These are phyloP conservation scores for Tetrapedia diversipes DNA, from an alignment of 2,888 invertebrate genomes.

Conservation along the genomic window DNA sequence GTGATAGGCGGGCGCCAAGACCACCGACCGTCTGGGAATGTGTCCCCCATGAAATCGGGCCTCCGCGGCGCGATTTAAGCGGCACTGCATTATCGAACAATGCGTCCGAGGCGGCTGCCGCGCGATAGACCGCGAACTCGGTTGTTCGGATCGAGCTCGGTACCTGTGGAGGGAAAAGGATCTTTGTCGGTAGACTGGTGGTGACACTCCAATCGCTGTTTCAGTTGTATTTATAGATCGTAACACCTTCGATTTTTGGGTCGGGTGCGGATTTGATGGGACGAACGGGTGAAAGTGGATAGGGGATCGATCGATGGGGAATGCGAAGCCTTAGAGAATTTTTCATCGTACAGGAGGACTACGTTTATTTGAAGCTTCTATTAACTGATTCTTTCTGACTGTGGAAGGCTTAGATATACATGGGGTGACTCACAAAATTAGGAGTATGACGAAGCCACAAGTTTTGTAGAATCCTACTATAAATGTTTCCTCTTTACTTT, in stretches of 20 bases:
- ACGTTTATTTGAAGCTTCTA: too few species aligned
- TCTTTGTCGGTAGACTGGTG: constrained; percentile 6
- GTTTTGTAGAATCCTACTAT: too few species aligned
- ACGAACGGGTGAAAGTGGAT: too few species aligned
- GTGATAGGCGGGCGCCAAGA: constrained; percentile 78
- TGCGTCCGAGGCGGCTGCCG: constrained; percentile 65
- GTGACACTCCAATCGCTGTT: neutral
- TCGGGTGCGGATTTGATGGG: neutral
- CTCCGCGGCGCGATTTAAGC: constrained; percentile 68
- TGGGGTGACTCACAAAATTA: too few species aligned
- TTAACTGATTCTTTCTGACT: too few species aligned
- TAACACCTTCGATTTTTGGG: constrained; percentile 9
- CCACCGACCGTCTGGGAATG: constrained; percentile 79
- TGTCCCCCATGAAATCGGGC: constrained; percentile 72
- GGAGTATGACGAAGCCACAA: too few species aligned
- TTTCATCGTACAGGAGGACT: too few species aligned
- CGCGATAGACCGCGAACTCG: constrained; percentile 57
- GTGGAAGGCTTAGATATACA: too few species aligned
- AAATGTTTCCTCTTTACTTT: too few species aligned
- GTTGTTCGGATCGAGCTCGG: constrained; percentile 14
- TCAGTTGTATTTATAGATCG: constrained; percentile 14
- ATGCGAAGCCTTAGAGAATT: too few species aligned
- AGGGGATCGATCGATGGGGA: too few species aligned
- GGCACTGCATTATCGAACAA: constrained; percentile 77
- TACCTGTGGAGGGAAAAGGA: constrained; percentile 22